These are phyloP conservation scores for Tetragonula carbonaria DNA, from an alignment of 2,888 invertebrate genomes.

Conservation along the genomic window DNA sequence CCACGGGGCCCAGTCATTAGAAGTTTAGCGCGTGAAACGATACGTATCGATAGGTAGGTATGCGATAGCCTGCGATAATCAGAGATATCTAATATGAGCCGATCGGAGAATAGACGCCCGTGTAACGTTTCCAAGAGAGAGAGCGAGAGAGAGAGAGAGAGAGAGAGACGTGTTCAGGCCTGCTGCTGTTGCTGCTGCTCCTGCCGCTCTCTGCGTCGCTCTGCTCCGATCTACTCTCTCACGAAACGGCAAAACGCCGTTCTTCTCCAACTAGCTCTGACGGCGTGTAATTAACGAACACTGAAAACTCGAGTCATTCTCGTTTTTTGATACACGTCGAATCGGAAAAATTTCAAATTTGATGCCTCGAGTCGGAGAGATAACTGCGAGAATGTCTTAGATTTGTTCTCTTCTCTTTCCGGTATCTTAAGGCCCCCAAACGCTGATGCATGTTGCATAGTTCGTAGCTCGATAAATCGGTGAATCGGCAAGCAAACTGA, in stretches of 20 bases:
- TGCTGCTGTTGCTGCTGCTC: neutral
- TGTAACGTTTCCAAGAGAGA: slow-evolving; percentile 58
- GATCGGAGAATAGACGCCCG: slow-evolving; percentile 62
- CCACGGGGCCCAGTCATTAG: slow-evolving; percentile 64
- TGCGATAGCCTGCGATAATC: slow-evolving; percentile 65
- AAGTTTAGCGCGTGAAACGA: slow-evolving; percentile 62
- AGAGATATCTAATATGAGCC: slow-evolving; percentile 60
- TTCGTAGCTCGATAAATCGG: no score
- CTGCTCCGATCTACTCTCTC: neutral
- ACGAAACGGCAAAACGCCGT: neutral
- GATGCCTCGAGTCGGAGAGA: neutral
- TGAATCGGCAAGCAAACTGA: no score
- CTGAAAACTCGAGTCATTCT: neutral
- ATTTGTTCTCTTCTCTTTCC: no score
- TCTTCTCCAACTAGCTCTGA: neutral
- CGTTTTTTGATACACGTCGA: no score
- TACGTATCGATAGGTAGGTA: slow-evolving; percentile 31
- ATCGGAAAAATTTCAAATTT: neutral
- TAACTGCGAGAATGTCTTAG: neutral
- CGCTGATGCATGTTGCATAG: no score
- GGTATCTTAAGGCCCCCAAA: no score
- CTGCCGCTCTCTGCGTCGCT: slow-evolving; percentile 30
- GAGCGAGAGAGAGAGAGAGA: no score
- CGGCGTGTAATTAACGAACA: slow-evolving; percentile 14
- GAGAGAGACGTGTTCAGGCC: slow-evolving; percentile 30